These are phyloP conservation scores for Spilogale gracilis DNA, from an alignment of 2,113 vertebrate species.

Conservation along the genomic window DNA sequence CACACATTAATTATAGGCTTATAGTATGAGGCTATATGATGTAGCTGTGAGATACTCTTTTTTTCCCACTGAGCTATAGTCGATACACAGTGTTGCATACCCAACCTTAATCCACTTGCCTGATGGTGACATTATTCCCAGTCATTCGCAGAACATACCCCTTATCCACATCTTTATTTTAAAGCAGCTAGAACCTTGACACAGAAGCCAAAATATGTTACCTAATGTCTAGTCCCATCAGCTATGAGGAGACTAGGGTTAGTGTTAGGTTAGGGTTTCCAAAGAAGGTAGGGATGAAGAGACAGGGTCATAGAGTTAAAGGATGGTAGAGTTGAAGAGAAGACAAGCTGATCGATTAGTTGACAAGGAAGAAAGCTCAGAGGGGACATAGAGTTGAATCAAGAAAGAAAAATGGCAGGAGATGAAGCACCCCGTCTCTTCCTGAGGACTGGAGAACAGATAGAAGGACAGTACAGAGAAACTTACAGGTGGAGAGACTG, in stretches of 20 bases:
- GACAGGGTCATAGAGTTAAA: not conserved
- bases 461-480: not conserved
- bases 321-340: not conserved
- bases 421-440: not conserved
- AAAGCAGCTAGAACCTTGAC: not conserved
- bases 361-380: not conserved
- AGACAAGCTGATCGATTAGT: not conserved
- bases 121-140: not conserved
- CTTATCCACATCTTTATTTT: not conserved
- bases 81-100: not conserved
- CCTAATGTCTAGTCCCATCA: not conserved
- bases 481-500: not conserved
- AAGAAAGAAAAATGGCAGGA: not conserved
- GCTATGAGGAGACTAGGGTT: not conserved
- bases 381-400: not conserved
- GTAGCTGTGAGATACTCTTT: not conserved
- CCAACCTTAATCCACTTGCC: not conserved
- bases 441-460: not conserved
- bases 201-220: not conserved
- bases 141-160: not conserved
- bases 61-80: not conserved
- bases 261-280: not conserved
- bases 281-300: not conserved
- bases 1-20: not conserved
- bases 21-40: not conserved